A percentile compares a stretch with the other conserved stretches of the same genome.
These are phyloP conservation scores for Xenopus tropicalis DNA, from an alignment of 2,113 vertebrate genomes.

Conservation along the genomic window UCB_Xtro_10.0 CM004443.2:156920001-156920500, in stretches of 20 bases:
- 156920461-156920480: constrained; percentile 7
- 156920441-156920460: constrained; percentile 31
- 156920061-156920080: too few relatives aligned
- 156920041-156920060: too few relatives aligned
- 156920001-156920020: too few relatives aligned
- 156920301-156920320: constrained; percentile 41
- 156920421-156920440: constrained; percentile 32
- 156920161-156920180: too few relatives aligned
- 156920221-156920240: background rate
- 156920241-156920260: constrained; percentile 25
- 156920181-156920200: too few relatives aligned
- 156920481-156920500: background rate
- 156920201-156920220: background rate
- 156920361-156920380: constrained; percentile 8
- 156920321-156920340: constrained; percentile 45
- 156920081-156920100: too few relatives aligned
- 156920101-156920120: too few relatives aligned
- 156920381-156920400: constrained; percentile 44
- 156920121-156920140: too few relatives aligned
- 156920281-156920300: constrained; percentile 34
- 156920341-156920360: constrained; percentile 38
- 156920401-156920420: constrained; percentile 31
- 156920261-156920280: constrained; percentile 19
- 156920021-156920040: too few relatives aligned
- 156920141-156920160: too few relatives aligned